Percentiles rank a stretch among this genome's conserved stretches.
Evolutionary conservation across 1,140 invertebrate genomes (phyloP).

Genomic region (Apis laboriosa): DNA sequence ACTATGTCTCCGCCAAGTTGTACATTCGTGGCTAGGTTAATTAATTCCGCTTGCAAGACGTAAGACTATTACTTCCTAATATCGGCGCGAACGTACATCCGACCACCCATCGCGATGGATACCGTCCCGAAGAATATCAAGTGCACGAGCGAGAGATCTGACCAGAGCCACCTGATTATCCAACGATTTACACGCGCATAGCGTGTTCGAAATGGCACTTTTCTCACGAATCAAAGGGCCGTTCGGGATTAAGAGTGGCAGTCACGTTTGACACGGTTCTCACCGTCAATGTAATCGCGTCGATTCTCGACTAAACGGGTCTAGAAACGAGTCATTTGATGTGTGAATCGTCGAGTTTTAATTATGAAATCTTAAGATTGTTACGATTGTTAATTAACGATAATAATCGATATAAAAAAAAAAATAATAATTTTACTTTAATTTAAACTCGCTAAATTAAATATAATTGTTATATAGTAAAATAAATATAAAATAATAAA

Average conservation of each 20-base stretch:
- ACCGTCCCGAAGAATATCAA: constrained; percentile 30
- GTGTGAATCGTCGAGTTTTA: not conserved
- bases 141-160: constrained; percentile 18
- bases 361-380: not conserved
- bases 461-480: too few relatives aligned
- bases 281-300: constrained; percentile 15
- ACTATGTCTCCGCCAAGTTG: not conserved
- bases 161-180: constrained; percentile 35
- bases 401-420: not conserved
- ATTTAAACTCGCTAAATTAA: too few relatives aligned
- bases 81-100: constrained; percentile 27
- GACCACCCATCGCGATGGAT: constrained; percentile 18
- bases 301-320: not conserved
- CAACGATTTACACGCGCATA: constrained; percentile 51
- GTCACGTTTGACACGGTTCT: constrained; percentile 55
- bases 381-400: not conserved
- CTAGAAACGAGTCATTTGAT: constrained; percentile 14
- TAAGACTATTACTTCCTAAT: constrained; percentile 22
- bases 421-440: too few relatives aligned
- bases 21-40: not conserved
- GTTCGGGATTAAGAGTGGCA: constrained; percentile 1
- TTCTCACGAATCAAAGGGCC: constrained; percentile 57
- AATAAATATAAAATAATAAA: too few relatives aligned
- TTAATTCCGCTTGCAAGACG: constrained; percentile 4
- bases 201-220: constrained; percentile 45